These are phyloP conservation scores for Aphis craccivora DNA, from an alignment of 1,140 invertebrate genomes.

Conservation along the genomic window DNA sequence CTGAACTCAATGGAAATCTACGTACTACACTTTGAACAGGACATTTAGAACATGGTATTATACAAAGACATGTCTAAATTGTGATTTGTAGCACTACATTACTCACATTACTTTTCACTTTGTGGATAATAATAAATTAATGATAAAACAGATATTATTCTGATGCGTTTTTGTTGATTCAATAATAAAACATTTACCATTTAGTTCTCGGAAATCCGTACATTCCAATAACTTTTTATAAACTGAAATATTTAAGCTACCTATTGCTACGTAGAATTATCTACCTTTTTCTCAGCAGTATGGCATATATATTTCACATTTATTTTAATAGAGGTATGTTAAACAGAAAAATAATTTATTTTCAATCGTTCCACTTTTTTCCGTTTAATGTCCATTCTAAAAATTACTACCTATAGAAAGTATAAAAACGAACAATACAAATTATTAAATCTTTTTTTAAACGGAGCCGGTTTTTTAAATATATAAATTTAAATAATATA, in stretches of 20 bases:
- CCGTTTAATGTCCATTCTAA: not conserved
- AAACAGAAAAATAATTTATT: not conserved
- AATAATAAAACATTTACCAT: not conserved
- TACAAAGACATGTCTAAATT: not conserved
- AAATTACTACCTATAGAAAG: not conserved
- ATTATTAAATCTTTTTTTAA: not conserved
- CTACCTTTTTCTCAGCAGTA: not conserved
- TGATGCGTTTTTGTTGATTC: not conserved
- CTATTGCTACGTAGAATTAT: not conserved
- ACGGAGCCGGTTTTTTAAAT: not conserved
- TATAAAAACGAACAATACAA: not conserved
- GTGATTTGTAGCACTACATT: not conserved
- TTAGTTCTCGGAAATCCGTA: not conserved
- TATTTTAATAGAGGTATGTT: not conserved
- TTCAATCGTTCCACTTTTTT: not conserved
- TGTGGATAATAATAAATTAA: not conserved
- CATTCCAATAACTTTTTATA: not conserved
- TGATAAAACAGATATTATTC: not conserved
- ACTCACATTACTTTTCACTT: not conserved
- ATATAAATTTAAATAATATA: no score
- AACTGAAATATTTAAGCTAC: not conserved
- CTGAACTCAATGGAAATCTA: not conserved
- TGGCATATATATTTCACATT: not conserved
- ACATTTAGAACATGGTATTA: not conserved
- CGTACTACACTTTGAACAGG: not conserved